These are phyloP conservation scores for Amorpha juglandis DNA, from an alignment of 2,888 invertebrate genomes.

Conservation along the genomic window DNA sequence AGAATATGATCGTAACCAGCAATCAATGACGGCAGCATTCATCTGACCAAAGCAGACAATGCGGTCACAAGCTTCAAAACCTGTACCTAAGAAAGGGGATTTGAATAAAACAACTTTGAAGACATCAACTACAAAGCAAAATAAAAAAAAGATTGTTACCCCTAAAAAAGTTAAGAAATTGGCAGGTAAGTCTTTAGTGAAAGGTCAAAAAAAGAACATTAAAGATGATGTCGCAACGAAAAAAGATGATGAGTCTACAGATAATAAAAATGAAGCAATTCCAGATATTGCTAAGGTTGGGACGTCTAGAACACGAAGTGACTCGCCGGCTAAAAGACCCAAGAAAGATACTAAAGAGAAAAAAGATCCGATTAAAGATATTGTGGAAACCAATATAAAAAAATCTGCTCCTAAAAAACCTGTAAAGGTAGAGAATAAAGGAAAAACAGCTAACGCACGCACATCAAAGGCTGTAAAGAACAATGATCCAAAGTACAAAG, in stretches of 20 bases:
- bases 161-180: conserved; percentile 67
- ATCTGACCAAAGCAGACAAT: conserved; percentile 72
- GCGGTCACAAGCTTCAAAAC: conserved; percentile 80
- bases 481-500: conserved; percentile 73
- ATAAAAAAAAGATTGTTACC: conserved; percentile 61
- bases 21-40: conserved; percentile 69
- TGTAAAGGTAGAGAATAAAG: conserved; percentile 50
- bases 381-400: conserved; percentile 46
- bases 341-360: conserved; percentile 72
- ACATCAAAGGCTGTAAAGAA: conserved; percentile 50
- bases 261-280: conserved; percentile 54
- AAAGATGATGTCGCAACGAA: conserved; percentile 60
- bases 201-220: conserved; percentile 60
- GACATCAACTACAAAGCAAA: conserved; percentile 56
- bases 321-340: conserved; percentile 64
- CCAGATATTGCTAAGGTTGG: conserved; percentile 57
- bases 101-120: conserved; percentile 70
- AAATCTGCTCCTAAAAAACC: conserved; percentile 57
- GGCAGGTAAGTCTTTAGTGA: conserved; percentile 60
- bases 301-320: conserved; percentile 60
- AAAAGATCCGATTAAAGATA: conserved; percentile 65
- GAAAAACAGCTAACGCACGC: conserved; percentile 49
- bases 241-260: conserved; percentile 51
- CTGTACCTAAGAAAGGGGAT: conserved; percentile 75
- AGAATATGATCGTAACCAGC: conserved; percentile 69